Evolutionary conservation across 2,113 vertebrate genomes (phyloP).

Genomic region (Nymphicus hollandicus): DNA sequence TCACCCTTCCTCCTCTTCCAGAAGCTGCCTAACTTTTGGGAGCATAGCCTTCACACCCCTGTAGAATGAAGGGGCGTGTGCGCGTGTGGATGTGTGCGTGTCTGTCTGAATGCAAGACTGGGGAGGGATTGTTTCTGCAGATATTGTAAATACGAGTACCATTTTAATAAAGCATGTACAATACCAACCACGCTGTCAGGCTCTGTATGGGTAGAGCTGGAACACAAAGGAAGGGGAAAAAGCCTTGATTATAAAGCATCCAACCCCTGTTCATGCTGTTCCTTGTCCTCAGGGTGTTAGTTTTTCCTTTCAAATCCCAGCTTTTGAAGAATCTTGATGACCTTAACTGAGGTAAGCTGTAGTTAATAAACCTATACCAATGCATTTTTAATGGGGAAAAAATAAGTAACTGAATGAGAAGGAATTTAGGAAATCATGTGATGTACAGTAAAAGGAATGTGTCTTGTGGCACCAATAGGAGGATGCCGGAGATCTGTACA

Average conservation of each 20-base stretch:
- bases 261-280: not conserved
- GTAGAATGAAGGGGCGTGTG: slow-evolving; percentile 50
- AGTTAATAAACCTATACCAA: not conserved
- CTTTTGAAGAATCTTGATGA: slow-evolving; percentile 13
- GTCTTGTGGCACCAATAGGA: not conserved
- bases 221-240: slow-evolving; percentile 1
- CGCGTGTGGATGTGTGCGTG: slow-evolving; percentile 64
- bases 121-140: slow-evolving; percentile 80
- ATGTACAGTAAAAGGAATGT: not conserved
- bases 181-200: slow-evolving; percentile 83
- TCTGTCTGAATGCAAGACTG: slow-evolving; percentile 69
- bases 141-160: slow-evolving; percentile 93
- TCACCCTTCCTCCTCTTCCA: slow-evolving; percentile 67
- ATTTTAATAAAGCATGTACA: slow-evolving; percentile 99
- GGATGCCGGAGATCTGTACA: fast-evolving
- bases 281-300: not conserved
- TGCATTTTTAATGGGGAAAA: not conserved
- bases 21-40: slow-evolving; percentile 70
- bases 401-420: not conserved
- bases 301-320: not conserved
- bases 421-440: not conserved
- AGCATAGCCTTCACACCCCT: slow-evolving; percentile 64
- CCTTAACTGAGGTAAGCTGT: slow-evolving; percentile 52
- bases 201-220: slow-evolving; percentile 79
- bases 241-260: not conserved